phyloP scores from a whole-genome alignment of 2,888 invertebrate species.

The Meghimatium bilineatum region DNA sequence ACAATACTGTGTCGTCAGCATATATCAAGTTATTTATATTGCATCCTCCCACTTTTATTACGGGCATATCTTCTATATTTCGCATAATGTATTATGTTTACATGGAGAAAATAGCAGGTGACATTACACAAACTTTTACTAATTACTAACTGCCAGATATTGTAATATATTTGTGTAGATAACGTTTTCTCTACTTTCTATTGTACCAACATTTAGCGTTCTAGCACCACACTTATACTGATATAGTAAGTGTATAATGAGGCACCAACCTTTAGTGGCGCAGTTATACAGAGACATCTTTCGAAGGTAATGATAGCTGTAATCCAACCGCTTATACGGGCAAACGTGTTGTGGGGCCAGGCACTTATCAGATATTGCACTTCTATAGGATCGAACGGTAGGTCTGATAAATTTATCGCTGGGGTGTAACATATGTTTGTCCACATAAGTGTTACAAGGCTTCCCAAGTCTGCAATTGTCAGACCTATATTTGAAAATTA shows the following conservation, averaged over 20 bases:
- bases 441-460: not conserved
- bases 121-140: too few species aligned
- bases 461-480: constrained; percentile 9
- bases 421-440: constrained; percentile 18
- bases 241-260: not conserved
- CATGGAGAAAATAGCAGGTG: too few species aligned
- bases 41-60: too few species aligned
- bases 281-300: constrained; percentile 12
- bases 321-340: constrained; percentile 1
- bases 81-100: too few species aligned
- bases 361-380: not conserved
- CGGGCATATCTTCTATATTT: too few species aligned
- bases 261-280: not conserved
- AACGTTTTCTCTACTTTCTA: too few species aligned
- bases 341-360: not conserved
- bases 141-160: too few species aligned
- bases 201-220: too few species aligned
- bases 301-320: constrained; percentile 2
- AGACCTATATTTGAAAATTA: not conserved
- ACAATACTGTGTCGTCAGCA: too few species aligned
- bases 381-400: constrained; percentile 23
- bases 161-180: too few species aligned
- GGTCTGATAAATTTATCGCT: not conserved
- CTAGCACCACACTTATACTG: too few species aligned
- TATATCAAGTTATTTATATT: too few species aligned